Conservation (phyloP, 2,888 invertebrate species). For the Salticus scenicus region DNA sequence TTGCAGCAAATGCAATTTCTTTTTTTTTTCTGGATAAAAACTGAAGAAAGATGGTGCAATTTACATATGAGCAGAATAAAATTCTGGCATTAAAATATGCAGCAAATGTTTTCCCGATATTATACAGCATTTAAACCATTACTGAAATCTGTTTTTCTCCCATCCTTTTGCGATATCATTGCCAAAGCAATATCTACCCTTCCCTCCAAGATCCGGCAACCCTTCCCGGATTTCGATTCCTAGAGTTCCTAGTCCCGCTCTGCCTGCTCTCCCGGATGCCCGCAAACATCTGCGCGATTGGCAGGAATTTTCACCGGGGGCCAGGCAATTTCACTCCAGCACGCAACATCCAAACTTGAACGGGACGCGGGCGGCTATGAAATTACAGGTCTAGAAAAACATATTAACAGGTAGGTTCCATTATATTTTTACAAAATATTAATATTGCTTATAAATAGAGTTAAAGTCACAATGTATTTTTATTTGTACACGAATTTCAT, state of each 20-base stretch:
- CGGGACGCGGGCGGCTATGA: slow-evolving; percentile 2
- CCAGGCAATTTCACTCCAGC: background rate
- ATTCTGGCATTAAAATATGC: no score
- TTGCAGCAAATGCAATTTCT: no score
- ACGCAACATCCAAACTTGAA: slow-evolving; percentile 16
- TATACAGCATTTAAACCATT: no score
- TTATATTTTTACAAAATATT: no score
- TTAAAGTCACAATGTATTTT: no score
- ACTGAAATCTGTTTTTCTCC: background rate
- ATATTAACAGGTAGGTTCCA: background rate
- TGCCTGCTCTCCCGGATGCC: slow-evolving; percentile 13
- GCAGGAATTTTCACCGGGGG: slow-evolving; percentile 12
- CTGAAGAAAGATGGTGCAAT: no score
- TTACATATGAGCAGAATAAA: no score
- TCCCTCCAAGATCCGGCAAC: background rate
- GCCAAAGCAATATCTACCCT: background rate
- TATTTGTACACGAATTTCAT: no score
- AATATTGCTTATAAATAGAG: no score
- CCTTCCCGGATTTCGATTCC: background rate
- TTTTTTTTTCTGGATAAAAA: no score
- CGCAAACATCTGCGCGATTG: slow-evolving; percentile 17
- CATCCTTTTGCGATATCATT: background rate
- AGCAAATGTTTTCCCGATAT: no score
- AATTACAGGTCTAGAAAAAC: background rate
- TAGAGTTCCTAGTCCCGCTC: background rate